Conservation (phyloP, 2,888 invertebrate species). For the Syrphus vitripennis region DNA sequence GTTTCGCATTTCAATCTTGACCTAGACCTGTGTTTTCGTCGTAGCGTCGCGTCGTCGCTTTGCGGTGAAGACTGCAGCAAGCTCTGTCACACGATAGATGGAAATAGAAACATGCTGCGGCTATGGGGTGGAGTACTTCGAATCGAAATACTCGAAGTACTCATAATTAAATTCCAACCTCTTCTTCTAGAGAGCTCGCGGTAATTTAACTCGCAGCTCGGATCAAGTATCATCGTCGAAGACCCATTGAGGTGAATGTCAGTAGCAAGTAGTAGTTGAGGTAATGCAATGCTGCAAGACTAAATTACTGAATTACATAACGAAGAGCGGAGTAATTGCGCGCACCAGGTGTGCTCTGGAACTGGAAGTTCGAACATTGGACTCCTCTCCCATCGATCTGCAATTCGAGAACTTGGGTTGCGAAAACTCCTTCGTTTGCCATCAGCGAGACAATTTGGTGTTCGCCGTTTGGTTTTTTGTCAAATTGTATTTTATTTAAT, state of each 20-base stretch:
- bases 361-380: not conserved
- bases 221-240: slow-evolving; percentile 47
- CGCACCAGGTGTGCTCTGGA: slow-evolving; percentile 49
- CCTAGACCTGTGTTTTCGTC: slow-evolving; percentile 70
- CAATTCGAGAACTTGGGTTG: not conserved
- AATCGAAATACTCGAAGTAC: slow-evolving; percentile 27
- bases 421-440: not conserved
- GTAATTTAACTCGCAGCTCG: slow-evolving; percentile 34
- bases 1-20: slow-evolving; percentile 67
- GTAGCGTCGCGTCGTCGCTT: not conserved
- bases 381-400: not conserved
- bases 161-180: slow-evolving; percentile 69
- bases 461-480: slow-evolving; percentile 51
- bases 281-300: slow-evolving; percentile 56
- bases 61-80: slow-evolving; percentile 1
- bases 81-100: slow-evolving; percentile 58
- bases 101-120: slow-evolving; percentile 60
- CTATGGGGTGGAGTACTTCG: slow-evolving; percentile 65
- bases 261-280: slow-evolving; percentile 53
- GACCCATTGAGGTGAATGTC: slow-evolving; percentile 50
- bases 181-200: slow-evolving; percentile 2
- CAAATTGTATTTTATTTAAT: slow-evolving; percentile 69
- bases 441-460: slow-evolving; percentile 13
- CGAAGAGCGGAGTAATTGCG: slow-evolving; percentile 49
- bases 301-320: slow-evolving; percentile 61